Base-by-base conservation (phyloP, 1,140 invertebrate genomes). In the Pseudachorutes palmiensis region DNA sequence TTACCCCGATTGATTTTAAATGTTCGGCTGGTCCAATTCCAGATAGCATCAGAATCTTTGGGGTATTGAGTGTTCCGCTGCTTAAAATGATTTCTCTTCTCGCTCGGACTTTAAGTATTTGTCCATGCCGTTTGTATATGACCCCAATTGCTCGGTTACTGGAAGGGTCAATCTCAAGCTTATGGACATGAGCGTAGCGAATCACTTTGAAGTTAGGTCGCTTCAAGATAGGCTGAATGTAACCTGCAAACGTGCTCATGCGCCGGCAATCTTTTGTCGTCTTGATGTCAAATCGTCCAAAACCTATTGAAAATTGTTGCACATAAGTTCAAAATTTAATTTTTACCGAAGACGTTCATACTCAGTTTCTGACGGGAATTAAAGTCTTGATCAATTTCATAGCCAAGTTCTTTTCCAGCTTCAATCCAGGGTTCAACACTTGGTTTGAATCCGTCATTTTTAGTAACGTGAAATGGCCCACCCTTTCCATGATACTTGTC, bases 1-100 rank as follows among this genome's bases (percentile, higher is more conserved):
- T 30, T 62, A 62, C 70, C 58, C 72, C 70, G 28, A 71, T 36
- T 2, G 71, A 59, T 29, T 69, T 32, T 41, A 81, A 63, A 64
- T 82, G 78, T 0, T 75, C 72, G 24, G 61, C 72, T 1, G 80
- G 79, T 26, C 80, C 80, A 19, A 82, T 73, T 22, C 80, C 80
- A 63, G 78, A 81, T 0, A 81, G 61, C 77, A 81, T 79, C 2
- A 81, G 71, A 16, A 82, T 65, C 55, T 77, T 71, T 9, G 76
- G 74, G 31, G 74, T 70, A 28, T 64, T 67, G 28, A 78, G 70
- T 19, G 76, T 64, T 24, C 76, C 76, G 2, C 72, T 70, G 14
- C 70, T 74, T 14, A 77, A 26, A 41, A 77, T 71, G 9, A 77
- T 69, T 63, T 77, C 75, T 59, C 74, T 75, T 5, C 19, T 64